These are phyloP conservation scores for Sceloporus undulatus DNA, from an alignment of 2,113 vertebrate species.

Conservation along the genomic window DNA sequence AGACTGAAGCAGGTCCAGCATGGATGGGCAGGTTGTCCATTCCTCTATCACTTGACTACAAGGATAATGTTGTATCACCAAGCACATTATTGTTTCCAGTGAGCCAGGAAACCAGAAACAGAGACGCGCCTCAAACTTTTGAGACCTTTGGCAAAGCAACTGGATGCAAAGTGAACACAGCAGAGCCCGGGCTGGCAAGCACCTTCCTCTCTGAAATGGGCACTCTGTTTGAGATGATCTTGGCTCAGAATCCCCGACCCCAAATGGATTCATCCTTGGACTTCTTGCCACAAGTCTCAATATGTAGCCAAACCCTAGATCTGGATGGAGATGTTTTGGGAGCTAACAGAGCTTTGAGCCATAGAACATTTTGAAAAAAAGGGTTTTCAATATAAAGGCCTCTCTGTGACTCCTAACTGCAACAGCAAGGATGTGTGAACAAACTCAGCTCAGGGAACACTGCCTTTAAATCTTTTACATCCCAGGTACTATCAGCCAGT, in stretches of 20 bases:
- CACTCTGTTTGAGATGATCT: conserved; percentile 87
- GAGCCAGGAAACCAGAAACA: conserved; percentile 40
- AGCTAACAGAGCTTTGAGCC: not conserved
- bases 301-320: conserved; percentile 82
- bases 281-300: conserved; percentile 84
- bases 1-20: conserved; percentile 77
- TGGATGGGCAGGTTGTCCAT: conserved; percentile 89
- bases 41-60: conserved; percentile 84
- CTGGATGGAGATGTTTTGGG: conserved; percentile 60
- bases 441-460: not conserved
- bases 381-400: not conserved
- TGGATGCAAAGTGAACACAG: not conserved
- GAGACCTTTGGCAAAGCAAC: conserved; percentile 87
- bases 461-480: too few species aligned
- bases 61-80: conserved; percentile 86
- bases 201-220: conserved; percentile 88
- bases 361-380: not conserved
- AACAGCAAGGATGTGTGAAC: not conserved
- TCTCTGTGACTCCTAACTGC: not conserved
- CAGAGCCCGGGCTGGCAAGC: conserved; percentile 73
- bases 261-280: conserved; percentile 81
- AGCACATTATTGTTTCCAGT: conserved; percentile 64
- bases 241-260: conserved; percentile 78
- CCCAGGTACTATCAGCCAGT: not conserved
- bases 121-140: conserved; percentile 78